Conservation (phyloP, 2,113 vertebrate species). For the Rhizomys pruinosus region DNA sequence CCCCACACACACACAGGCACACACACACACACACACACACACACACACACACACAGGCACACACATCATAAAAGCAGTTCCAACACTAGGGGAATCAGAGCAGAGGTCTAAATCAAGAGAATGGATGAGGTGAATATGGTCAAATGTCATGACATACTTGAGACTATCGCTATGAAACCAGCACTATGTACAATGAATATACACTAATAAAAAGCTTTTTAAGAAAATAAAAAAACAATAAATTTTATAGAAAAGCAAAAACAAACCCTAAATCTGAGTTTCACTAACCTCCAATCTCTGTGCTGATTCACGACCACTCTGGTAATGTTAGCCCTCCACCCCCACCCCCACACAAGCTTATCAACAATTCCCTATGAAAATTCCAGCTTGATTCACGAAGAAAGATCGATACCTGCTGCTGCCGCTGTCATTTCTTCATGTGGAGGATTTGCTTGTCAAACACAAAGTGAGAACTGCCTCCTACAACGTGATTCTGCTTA, state of each 20-base stretch:
- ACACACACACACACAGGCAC: no score
- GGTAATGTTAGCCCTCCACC: no score
- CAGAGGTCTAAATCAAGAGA: background rate
- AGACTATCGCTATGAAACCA: background rate
- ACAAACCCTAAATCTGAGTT: background rate
- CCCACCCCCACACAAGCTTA: accelerated
- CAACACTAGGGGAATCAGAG: no score
- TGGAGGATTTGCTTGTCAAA: background rate
- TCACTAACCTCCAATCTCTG: background rate
- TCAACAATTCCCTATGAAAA: background rate
- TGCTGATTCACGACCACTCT: background rate
- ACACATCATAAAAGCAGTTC: no score
- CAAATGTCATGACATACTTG: background rate
- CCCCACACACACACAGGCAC: no score
- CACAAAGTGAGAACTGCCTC: background rate
- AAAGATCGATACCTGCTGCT: background rate
- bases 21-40: no score
- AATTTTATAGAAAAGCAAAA: background rate
- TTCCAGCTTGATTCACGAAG: accelerated
- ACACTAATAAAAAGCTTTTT: background rate
- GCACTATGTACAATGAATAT: background rate
- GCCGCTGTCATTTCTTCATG: accelerated
- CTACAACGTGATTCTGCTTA: background rate
- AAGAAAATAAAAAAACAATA: background rate
- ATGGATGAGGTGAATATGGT: background rate